phyloP scores from a whole-genome alignment of 1,140 invertebrate species.

The Adoxophyes honmai region DNA sequence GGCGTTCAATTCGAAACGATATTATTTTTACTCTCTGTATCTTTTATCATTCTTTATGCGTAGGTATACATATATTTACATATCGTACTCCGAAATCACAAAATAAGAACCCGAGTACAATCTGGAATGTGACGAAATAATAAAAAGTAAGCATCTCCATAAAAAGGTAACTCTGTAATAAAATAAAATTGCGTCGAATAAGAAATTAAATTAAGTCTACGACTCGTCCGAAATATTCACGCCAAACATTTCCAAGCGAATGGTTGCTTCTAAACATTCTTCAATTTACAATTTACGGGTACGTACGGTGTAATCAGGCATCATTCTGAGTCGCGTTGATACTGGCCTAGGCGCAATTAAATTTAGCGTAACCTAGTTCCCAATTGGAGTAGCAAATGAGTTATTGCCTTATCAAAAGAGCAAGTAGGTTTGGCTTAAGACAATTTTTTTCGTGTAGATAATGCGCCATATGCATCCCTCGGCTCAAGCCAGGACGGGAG shows the following conservation, averaged over 20 bases:
- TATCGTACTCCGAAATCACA: neutral
- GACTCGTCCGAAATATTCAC: conserved; percentile 17
- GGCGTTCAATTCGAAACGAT: too few species aligned
- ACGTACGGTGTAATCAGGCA: conserved; percentile 8
- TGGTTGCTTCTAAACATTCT: conserved; percentile 16
- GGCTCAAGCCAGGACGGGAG: neutral
- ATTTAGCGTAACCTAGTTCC: conserved; percentile 1
- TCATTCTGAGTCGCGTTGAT: conserved; percentile 6
- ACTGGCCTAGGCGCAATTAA: conserved; percentile 6
- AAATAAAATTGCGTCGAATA: conserved; percentile 26
- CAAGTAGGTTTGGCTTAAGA: too few species aligned
- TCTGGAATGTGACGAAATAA: conserved; percentile 22
- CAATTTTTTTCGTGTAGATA: too few species aligned
- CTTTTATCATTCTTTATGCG: too few species aligned
- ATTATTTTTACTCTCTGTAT: too few species aligned
- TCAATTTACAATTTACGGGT: conserved; percentile 18
- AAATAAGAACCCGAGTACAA: conserved; percentile 7
- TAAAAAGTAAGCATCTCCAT: conserved; percentile 26
- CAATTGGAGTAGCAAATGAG: conserved; percentile 2
- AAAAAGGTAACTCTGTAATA: conserved; percentile 31
- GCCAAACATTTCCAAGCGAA: conserved; percentile 16
- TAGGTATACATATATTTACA: too few species aligned
- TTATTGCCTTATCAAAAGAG: neutral
- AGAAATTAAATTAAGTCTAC: conserved; percentile 32
- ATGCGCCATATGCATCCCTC: too few species aligned